Base-by-base conservation (phyloP, 23 tunicate genomes). In the Aplidium turbinatum region DNA sequence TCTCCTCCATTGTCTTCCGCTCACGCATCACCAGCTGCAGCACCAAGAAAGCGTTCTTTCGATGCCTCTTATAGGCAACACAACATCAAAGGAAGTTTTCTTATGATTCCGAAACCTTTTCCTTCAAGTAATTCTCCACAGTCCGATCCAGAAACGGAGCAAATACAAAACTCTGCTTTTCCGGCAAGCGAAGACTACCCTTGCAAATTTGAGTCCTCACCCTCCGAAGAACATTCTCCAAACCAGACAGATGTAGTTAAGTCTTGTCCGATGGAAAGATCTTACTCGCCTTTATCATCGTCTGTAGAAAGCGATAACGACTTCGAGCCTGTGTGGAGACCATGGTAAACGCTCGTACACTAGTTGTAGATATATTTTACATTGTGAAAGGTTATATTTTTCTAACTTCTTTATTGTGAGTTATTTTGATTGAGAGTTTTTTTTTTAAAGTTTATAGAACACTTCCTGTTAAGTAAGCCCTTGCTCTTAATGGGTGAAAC, bases 321-420 rank as follows among this genome's bases (percentile, higher is more conserved):
- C 54, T 85, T 83, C 1, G 91, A 85, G 21, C 47, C 80, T 5
- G 81, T 85, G 29, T 85, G 91, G 91, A 33, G 91, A 25, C 91
- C 91, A 1, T 85, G 91, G 91, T 85, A 55, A 67, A 3, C 16
- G 50, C n/a, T n/a, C n/a, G n/a, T n/a, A n/a, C n/a, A n/a, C n/a
- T n/a, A n/a, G n/a, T n/a, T n/a, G n/a, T n/a, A n/a, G n/a, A n/a
- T n/a, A n/a, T n/a, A n/a, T n/a, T n/a, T n/a, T n/a, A n/a, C n/a
- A n/a, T n/a, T n/a, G n/a, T n/a, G n/a, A n/a, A n/a, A n/a, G n/a
- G n/a, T n/a, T n/a, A n/a, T n/a, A n/a, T n/a, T n/a, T n/a, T n/a
- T n/a, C n/a, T n/a, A n/a, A n/a, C n/a, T n/a, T n/a, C n/a, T n/a
- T n/a, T n/a, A n/a, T n/a, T n/a, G n/a, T n/a, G n/a, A n/a, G n/a